These are phyloP conservation scores for Saturnia pavonia DNA, from an alignment of 2,888 invertebrate genomes.

Conservation along the genomic window DNA sequence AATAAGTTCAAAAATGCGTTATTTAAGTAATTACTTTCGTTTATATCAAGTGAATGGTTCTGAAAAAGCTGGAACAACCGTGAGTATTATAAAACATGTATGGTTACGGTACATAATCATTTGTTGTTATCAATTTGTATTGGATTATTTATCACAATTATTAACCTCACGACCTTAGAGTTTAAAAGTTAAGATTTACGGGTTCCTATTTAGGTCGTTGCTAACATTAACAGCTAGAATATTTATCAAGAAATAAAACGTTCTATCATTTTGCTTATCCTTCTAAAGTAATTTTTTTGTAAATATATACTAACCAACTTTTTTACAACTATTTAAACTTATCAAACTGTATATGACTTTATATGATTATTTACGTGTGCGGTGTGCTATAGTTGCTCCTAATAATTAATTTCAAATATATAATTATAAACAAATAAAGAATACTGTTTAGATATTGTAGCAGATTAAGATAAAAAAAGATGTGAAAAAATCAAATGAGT, in stretches of 20 bases:
- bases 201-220: constrained; percentile 1
- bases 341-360: not conserved
- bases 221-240: constrained; percentile 1
- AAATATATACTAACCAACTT: not conserved
- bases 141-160: constrained; percentile 5
- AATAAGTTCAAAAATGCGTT: constrained; percentile 5
- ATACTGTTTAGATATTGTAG: too few relatives aligned
- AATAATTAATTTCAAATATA: too few relatives aligned
- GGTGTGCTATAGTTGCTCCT: too few relatives aligned
- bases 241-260: not conserved
- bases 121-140: constrained; percentile 10
- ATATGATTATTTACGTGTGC: not conserved
- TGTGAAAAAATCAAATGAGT: too few relatives aligned
- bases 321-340: not conserved
- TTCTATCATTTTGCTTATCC: not conserved
- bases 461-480: too few relatives aligned
- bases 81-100: constrained; percentile 3
- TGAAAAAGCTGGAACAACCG: constrained; percentile 1
- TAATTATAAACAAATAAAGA: too few relatives aligned
- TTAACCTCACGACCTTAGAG: constrained; percentile 7
- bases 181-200: not conserved
- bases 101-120: not conserved
- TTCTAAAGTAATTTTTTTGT: not conserved
- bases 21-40: constrained; percentile 9
- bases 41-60: not conserved